These are phyloP conservation scores for Trichonephila clavipes DNA, from an alignment of 1,140 invertebrate species.

Conservation along the genomic window DNA sequence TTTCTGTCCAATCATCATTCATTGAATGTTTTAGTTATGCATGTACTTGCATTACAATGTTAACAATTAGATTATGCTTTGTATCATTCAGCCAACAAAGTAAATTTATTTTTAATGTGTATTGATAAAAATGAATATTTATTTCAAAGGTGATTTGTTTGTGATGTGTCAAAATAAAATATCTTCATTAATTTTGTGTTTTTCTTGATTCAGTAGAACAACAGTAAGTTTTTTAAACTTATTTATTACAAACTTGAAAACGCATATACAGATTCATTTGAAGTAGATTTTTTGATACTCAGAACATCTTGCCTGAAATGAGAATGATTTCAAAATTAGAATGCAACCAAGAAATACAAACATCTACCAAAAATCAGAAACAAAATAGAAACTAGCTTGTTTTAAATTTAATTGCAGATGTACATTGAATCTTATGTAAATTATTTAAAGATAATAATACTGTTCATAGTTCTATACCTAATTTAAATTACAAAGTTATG, in stretches of 20 bases:
- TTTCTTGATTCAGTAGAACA: background rate
- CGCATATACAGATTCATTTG: background rate
- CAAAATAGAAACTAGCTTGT: too few relatives aligned
- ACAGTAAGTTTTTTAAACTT: background rate
- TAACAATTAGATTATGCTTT: background rate
- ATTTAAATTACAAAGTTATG: too few relatives aligned
- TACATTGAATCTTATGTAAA: too few relatives aligned
- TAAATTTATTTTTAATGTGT: background rate
- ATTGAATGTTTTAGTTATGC: background rate
- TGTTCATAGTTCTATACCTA: too few relatives aligned
- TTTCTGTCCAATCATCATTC: background rate
- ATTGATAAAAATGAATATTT: background rate
- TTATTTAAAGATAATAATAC: too few relatives aligned
- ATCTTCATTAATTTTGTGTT: background rate
- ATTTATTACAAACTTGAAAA: background rate
- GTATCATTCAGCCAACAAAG: background rate
- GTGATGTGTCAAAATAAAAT: conserved; percentile 29
- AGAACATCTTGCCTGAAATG: background rate
- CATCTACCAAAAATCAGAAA: too few relatives aligned
- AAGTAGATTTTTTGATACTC: background rate
- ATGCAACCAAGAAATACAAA: background rate
- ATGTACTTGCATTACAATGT: background rate
- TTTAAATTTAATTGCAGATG: too few relatives aligned
- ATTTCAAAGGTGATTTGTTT: conserved; percentile 1
- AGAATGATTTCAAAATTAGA: background rate